Base-by-base conservation (phyloP, 2,797 vertebrate species). In the Xenops minutus region DNA sequence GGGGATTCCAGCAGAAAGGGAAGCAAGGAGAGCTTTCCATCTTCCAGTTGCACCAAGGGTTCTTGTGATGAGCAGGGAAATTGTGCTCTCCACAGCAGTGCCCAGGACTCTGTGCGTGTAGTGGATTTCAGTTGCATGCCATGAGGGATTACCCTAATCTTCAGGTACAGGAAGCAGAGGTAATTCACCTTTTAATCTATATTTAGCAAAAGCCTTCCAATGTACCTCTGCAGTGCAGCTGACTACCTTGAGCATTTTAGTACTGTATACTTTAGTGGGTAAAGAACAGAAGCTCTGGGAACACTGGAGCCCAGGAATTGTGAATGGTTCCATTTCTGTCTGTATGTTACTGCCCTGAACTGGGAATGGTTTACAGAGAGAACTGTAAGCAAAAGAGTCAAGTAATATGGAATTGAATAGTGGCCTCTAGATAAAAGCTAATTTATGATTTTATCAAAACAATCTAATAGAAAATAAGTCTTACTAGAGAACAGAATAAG, bases 131-230 rank as follows among this genome's bases (percentile, higher is more conserved):
- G 30, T 26, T 81, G 54, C 54, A 37, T 37, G 66, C 73, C 44
- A 4, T 27, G 62, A 80, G 43, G 58, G 43, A 97, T 97, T 94
- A 94, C 36, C 34, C 44, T 94, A 75, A 94, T 93, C 85, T 79
- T 84, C 85, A 94, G 59, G 67, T 92, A 92, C 51, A 43, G 1
- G 8, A 29, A 79, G 79, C 34, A 73, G 80, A 81, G 48, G 71
- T 88, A 94, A 73, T 86, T 96, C 89, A 84, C 55, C 82, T 96
- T 95, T 88, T 91, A 94, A 92, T 95, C 95, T n/a, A 75, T 84
- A 61, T 81, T 83, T 94, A 95, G 59, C 27, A 89, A 81, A 92
- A 88, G 36, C 62, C 51, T 86, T 92, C 78, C 76, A 39, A 13
- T 49, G 48, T 49, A 58, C 52, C 56, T 87, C n/a, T 85, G 36